These are phyloP conservation scores for Lethenteron reissneri DNA, from an alignment of 2,113 vertebrate species.

Conservation along the genomic window DNA sequence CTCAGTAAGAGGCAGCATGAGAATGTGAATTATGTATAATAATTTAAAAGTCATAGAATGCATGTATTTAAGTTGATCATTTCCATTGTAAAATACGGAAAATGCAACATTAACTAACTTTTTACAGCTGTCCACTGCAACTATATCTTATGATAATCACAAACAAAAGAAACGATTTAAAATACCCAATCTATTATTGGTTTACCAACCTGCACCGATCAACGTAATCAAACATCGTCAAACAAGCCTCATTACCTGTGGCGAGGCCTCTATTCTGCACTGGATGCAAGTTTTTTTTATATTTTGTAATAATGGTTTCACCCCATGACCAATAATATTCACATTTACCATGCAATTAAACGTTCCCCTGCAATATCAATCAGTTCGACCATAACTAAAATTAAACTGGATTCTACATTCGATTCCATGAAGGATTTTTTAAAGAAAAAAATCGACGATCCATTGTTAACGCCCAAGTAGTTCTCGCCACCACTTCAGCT, in stretches of 20 bases:
- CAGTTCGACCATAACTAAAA: not conserved
- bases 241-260: too few species aligned
- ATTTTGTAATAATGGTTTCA: too few species aligned
- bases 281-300: too few species aligned
- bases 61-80: not conserved
- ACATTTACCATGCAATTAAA: not conserved
- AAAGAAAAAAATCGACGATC: not conserved
- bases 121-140: not conserved
- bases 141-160: not conserved
- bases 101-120: not conserved
- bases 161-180: not conserved
- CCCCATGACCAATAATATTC: too few species aligned
- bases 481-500: too few species aligned
- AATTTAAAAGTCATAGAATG: not conserved
- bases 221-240: too few species aligned
- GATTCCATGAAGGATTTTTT: not conserved
- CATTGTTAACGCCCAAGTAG: too few species aligned
- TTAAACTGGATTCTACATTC: not conserved
- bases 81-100: too few species aligned
- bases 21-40: not conserved
- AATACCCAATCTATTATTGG: too few species aligned
- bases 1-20: slow-evolving; percentile 20
- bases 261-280: too few species aligned
- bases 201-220: too few species aligned
- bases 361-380: not conserved